Conservation (phyloP, 2,797 vertebrate species). For the Ceyx erithaca region DNA sequence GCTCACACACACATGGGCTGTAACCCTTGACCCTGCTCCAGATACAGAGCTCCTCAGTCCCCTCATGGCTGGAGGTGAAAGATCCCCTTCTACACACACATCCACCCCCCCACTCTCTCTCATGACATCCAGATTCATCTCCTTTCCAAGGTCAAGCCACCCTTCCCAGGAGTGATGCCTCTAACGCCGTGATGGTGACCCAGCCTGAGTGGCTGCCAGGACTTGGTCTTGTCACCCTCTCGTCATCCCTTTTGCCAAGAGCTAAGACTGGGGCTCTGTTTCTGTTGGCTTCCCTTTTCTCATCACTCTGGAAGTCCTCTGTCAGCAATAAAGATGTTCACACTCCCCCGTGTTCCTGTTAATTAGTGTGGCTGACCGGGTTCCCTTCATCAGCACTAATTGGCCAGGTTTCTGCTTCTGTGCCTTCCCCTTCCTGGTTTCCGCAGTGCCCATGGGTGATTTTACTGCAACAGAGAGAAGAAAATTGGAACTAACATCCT, state of each 20-base stretch:
- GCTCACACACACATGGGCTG: neutral
- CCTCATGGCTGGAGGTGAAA: rapidly evolving
- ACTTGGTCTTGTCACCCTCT: neutral
- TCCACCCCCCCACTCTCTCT: rapidly evolving
- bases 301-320: neutral
- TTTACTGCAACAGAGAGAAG: neutral
- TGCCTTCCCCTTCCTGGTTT: neutral
- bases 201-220: rapidly evolving
- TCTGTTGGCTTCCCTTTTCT: neutral
- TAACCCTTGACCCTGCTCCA: neutral
- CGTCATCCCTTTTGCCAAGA: neutral
- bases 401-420: neutral
- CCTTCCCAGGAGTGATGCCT: neutral
- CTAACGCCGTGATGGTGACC: rapidly evolving
- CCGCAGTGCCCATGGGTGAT: neutral
- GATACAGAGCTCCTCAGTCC: neutral
- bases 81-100: no score
- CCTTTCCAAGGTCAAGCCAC: neutral
- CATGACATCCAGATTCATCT: neutral
- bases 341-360: neutral
- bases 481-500: neutral
- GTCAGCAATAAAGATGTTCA: neutral
- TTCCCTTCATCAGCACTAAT: slow-evolving; percentile 7
- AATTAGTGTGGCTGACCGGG: neutral
- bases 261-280: neutral